Percentiles rank a stretch among this genome's conserved stretches.
Conservation (phyloP, 2,888 invertebrate species). For the Hemithea aestivaria region DNA sequence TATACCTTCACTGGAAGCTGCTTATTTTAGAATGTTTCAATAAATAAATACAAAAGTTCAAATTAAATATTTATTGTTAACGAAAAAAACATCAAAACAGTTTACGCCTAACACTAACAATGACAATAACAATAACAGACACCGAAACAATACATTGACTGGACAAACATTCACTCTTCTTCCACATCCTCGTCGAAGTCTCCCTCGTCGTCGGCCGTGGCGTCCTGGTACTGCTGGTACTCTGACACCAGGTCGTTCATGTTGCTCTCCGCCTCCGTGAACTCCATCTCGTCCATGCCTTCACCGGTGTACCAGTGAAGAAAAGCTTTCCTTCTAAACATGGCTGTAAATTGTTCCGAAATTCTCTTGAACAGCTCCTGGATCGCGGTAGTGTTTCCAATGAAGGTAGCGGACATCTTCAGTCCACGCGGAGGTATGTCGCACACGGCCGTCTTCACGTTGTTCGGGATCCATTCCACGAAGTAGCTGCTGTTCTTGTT, state of each 20-base stretch:
- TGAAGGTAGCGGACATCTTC: constrained; percentile 93
- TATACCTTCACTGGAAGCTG: too few species aligned
- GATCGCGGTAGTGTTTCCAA: constrained; percentile 91
- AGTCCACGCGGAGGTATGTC: constrained; percentile 87
- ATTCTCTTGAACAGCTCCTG: constrained; percentile 93
- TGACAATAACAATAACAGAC: constrained; percentile 38
- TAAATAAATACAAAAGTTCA: constrained; percentile 2
- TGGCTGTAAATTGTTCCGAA: constrained; percentile 91
- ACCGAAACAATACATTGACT: constrained; percentile 37
- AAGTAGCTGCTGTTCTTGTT: constrained; percentile 88
- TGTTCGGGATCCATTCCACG: constrained; percentile 90
- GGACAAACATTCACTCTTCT: constrained; percentile 61
- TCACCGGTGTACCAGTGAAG: constrained; percentile 98
- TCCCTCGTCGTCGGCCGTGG: constrained; percentile 90
- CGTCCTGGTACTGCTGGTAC: constrained; percentile 96
- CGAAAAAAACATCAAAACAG: constrained; percentile 32
- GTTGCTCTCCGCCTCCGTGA: constrained; percentile 96
- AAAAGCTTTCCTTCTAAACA: constrained; percentile 97
- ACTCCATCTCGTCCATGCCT: constrained; percentile 98
- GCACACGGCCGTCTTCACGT: constrained; percentile 89
- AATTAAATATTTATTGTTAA: constrained; percentile 21
- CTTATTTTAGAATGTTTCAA: too few species aligned
- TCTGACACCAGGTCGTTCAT: constrained; percentile 94
- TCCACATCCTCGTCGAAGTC: constrained; percentile 88
- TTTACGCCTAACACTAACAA: constrained; percentile 51